Percentiles rank a stretch among this genome's conserved stretches.
Evolutionary conservation across 2,797 vertebrate species (phyloP).

Genomic region (Pantherophis vulpinus): DNA sequence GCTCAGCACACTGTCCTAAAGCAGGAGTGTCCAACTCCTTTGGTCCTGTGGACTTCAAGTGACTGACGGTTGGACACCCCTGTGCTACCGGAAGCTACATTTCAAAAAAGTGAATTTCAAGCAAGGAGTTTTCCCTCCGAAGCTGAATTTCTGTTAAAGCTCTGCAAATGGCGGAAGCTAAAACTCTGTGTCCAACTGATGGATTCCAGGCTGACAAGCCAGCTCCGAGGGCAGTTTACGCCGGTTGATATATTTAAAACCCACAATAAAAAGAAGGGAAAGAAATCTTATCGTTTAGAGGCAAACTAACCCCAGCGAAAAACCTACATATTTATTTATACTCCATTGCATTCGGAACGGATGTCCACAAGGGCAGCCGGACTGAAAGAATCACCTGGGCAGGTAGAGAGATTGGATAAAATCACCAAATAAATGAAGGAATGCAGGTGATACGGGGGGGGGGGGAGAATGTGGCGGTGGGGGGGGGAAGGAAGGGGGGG

Average conservation of each 20-base stretch:
- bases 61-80: rapidly evolving
- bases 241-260: not conserved
- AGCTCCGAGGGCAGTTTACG: not conserved
- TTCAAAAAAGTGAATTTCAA: not conserved
- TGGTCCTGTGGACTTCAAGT: not conserved
- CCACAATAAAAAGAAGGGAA: not conserved
- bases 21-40: too few relatives aligned
- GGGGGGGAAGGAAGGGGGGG: too few relatives aligned
- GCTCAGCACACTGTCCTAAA: too few relatives aligned
- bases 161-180: not conserved
- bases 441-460: too few relatives aligned
- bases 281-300: not conserved
- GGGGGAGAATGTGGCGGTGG: too few relatives aligned
- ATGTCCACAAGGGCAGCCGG: too few relatives aligned
- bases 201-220: not conserved
- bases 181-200: not conserved
- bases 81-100: not conserved
- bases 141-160: not conserved
- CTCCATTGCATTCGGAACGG: not conserved
- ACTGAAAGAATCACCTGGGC: too few relatives aligned
- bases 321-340: not conserved
- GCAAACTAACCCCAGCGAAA: not conserved
- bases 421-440: too few relatives aligned
- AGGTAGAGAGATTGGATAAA: too few relatives aligned
- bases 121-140: not conserved